Conservation (phyloP, 92 coral and sea anemone genomes). For the Actinernus sp. region DNA sequence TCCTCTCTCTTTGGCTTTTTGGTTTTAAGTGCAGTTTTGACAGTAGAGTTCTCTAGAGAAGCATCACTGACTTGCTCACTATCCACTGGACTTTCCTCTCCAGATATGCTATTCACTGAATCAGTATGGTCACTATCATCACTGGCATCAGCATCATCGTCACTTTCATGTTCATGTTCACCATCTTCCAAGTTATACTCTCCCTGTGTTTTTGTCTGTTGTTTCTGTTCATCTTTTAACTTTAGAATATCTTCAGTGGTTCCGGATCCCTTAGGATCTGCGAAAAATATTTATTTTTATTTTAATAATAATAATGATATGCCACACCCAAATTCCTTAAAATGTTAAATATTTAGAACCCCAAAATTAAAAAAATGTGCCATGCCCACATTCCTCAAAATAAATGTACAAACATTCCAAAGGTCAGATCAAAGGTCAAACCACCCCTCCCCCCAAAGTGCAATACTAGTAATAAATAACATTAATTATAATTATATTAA, state of each 20-base stretch:
- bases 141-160: neutral
- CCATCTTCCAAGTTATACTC: constrained; percentile 26
- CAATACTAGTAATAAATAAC: too few species aligned
- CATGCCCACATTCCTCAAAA: too few species aligned
- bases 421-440: too few species aligned
- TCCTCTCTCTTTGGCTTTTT: constrained; percentile 86
- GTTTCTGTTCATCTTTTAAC: constrained; percentile 18
- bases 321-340: too few species aligned
- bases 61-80: too few species aligned
- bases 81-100: constrained; percentile 13
- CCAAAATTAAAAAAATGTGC: too few species aligned
- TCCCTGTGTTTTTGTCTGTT: neutral
- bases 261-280: neutral
- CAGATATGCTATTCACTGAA: neutral
- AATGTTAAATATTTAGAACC: too few species aligned
- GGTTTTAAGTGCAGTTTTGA: constrained; percentile 8
- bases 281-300: too few species aligned
- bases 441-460: too few species aligned
- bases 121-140: neutral
- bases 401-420: too few species aligned
- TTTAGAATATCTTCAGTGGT: constrained; percentile 16
- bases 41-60: neutral
- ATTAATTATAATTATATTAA: too few species aligned
- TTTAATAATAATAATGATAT: too few species aligned
- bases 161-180: neutral